phyloP scores from a whole-genome alignment of 2,113 vertebrate species.

The Varanus komodoensis region DNA sequence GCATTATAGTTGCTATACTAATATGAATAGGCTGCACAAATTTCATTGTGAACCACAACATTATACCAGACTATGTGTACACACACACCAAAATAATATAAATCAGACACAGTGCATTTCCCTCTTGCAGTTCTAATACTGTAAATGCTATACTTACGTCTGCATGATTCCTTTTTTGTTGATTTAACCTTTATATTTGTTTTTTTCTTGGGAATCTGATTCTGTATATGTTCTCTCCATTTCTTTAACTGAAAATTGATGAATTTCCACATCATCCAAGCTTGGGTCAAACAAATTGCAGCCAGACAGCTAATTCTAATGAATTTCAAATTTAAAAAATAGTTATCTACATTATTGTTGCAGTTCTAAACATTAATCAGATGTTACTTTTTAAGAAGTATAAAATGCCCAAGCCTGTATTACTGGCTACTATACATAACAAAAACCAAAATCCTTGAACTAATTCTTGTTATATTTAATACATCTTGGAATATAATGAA shows the following conservation, averaged over 20 bases:
- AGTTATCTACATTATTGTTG: constrained; percentile 1
- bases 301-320: constrained; percentile 85
- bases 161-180: constrained; percentile 77
- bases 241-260: constrained; percentile 89
- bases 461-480: not conserved
- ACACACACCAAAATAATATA: not conserved
- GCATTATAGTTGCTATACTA: not conserved
- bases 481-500: not conserved
- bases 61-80: not conserved
- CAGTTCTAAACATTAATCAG: not conserved
- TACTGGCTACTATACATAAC: not conserved
- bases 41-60: not conserved
- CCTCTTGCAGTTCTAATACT: not conserved
- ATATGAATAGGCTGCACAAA: not conserved
- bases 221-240: constrained; percentile 85
- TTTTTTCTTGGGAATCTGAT: constrained; percentile 82
- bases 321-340: not conserved
- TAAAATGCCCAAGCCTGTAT: not conserved
- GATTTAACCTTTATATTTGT: constrained; percentile 78
- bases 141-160: constrained; percentile 69
- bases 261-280: constrained; percentile 93
- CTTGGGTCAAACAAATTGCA: constrained; percentile 86
- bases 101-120: not conserved
- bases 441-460: not conserved
- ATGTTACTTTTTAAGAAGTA: not conserved